phyloP scores from a whole-genome alignment of 2,797 vertebrate genomes.

The Hydrocynus forskahlii region DNA sequence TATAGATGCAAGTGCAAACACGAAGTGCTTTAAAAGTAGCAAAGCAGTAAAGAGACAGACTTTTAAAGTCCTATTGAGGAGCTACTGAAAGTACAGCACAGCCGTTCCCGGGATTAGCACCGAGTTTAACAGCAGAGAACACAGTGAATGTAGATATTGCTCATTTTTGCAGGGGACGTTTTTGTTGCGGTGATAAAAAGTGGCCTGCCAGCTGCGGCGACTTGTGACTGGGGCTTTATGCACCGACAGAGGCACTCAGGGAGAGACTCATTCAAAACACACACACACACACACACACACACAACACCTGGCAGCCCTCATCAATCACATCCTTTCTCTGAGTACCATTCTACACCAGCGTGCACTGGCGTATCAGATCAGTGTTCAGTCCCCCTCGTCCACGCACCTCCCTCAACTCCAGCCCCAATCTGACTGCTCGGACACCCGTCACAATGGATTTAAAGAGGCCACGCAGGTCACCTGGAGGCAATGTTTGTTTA shows the following conservation, averaged over 20 bases:
- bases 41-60: background rate
- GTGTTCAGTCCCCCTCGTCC: slow-evolving; percentile 12
- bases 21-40: slow-evolving; percentile 3
- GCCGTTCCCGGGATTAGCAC: background rate
- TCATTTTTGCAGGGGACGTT: slow-evolving; percentile 10
- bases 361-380: slow-evolving; percentile 34
- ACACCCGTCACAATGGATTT: slow-evolving; percentile 71
- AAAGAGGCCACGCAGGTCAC: slow-evolving; percentile 70
- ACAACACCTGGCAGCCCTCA: slow-evolving; percentile 44
- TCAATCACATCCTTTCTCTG: slow-evolving; percentile 40
- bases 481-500: slow-evolving; percentile 73
- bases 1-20: background rate
- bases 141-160: slow-evolving; percentile 18
- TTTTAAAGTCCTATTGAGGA: background rate
- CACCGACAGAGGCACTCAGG: slow-evolving; percentile 13
- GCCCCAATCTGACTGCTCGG: slow-evolving; percentile 25
- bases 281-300: slow-evolving; percentile 20
- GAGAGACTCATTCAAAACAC: slow-evolving; percentile 28
- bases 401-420: background rate
- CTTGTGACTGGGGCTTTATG: slow-evolving; percentile 25
- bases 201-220: slow-evolving; percentile 28
- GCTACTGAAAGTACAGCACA: background rate
- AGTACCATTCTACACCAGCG: slow-evolving; percentile 21
- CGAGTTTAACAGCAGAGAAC: slow-evolving; percentile 9
- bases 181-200: slow-evolving; percentile 27